phyloP scores from a whole-genome alignment of 2,888 invertebrate species.

The Anoplius nigerrimus region DNA sequence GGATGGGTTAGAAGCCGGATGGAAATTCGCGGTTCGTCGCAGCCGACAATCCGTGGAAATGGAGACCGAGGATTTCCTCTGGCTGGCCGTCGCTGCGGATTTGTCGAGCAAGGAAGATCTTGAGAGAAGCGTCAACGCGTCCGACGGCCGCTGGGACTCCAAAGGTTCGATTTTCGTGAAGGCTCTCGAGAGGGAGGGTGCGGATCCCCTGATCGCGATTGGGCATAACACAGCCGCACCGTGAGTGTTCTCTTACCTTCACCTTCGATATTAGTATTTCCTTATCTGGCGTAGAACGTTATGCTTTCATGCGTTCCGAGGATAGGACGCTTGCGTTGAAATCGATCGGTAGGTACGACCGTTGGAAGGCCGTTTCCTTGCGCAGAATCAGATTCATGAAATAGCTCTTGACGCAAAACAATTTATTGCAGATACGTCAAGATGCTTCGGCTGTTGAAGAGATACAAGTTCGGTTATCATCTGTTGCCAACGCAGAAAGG shows the following conservation, averaged over 20 bases:
- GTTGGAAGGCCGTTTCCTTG: too few species aligned
- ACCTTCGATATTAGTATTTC: neutral
- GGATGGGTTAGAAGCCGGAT: conserved; percentile 86
- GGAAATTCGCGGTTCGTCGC: conserved; percentile 82
- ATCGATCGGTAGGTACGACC: too few species aligned
- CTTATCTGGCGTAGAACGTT: too few species aligned
- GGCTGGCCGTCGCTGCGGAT: conserved; percentile 87
- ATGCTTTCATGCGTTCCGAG: too few species aligned
- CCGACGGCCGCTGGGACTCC: conserved; percentile 64
- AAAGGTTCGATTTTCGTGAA: conserved; percentile 67
- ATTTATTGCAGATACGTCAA: conserved; percentile 80
- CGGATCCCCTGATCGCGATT: conserved; percentile 79
- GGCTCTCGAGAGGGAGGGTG: conserved; percentile 54
- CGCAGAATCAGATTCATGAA: neutral
- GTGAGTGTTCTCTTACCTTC: conserved; percentile 71
- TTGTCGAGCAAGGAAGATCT: conserved; percentile 79
- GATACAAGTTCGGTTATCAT: conserved; percentile 88
- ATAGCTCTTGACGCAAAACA: neutral
- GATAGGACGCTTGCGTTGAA: too few species aligned
- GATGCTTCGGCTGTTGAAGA: conserved; percentile 90
- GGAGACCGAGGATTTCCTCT: conserved; percentile 81
- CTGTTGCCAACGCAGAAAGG: conserved; percentile 75
- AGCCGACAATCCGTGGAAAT: conserved; percentile 80
- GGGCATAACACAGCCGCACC: conserved; percentile 88
- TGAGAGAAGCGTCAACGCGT: conserved; percentile 71